phyloP scores from a whole-genome alignment of 53 echinoderm and acorn worm genomes.

The Astropecten irregularis region DNA sequence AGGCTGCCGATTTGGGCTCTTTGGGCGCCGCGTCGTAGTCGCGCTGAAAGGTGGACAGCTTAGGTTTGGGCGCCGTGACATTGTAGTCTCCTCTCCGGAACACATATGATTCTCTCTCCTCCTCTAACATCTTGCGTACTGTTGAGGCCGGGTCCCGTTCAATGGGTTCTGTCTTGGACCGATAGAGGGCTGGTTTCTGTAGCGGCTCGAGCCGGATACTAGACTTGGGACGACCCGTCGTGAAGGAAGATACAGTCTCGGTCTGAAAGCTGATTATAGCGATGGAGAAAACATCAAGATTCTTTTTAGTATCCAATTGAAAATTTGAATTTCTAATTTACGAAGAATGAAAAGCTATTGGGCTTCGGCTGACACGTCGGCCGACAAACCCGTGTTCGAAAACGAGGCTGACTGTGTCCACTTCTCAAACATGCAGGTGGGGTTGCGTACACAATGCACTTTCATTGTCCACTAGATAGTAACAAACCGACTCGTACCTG shows the following conservation, averaged over 20 bases:
- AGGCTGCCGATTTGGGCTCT: constrained; percentile 84
- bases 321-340: background rate
- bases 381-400: no score
- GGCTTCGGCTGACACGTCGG: no score
- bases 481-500: no score
- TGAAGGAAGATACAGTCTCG: constrained; percentile 77
- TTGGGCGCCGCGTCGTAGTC: constrained; percentile 77
- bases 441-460: no score
- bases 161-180: constrained; percentile 15
- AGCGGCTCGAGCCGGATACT: constrained; percentile 59
- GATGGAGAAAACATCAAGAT: background rate
- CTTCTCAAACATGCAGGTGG: no score
- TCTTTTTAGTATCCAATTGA: background rate
- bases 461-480: no score
- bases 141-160: constrained; percentile 63
- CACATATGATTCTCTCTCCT: constrained; percentile 90
- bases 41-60: constrained; percentile 79
- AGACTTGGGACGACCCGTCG: constrained; percentile 51
- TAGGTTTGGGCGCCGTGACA: constrained; percentile 76
- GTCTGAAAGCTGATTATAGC: constrained; percentile 66
- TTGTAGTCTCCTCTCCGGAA: constrained; percentile 97
- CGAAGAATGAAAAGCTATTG: no score
- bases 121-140: constrained; percentile 81
- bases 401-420: no score
- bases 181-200: background rate